phyloP scores from a whole-genome alignment of 2,888 invertebrate genomes.

The Drosophila paramelanica region DNA sequence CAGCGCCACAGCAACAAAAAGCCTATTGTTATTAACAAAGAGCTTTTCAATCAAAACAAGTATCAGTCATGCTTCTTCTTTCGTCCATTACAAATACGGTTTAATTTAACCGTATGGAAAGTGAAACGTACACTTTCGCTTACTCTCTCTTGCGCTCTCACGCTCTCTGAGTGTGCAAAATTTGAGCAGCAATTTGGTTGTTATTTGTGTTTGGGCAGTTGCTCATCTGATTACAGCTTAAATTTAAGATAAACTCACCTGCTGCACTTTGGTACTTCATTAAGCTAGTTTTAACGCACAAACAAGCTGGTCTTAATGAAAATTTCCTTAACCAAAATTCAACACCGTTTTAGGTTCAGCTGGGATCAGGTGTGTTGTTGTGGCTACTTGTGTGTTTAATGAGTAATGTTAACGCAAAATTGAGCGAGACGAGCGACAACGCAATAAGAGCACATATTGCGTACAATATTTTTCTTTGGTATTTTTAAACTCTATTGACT shows the following conservation, averaged over 20 bases:
- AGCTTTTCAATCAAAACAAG: conserved; percentile 7
- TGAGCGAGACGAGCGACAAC: not conserved
- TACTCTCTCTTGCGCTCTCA: not conserved
- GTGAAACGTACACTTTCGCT: not conserved
- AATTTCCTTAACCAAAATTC: not conserved
- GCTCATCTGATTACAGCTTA: conserved; percentile 17
- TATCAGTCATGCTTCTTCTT: not conserved
- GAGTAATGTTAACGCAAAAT: conserved; percentile 26
- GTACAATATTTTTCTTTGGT: not conserved
- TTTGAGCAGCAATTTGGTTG: conserved; percentile 13
- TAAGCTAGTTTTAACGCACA: conserved; percentile 17
- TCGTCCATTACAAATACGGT: not conserved
- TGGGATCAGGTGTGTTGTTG: conserved; percentile 23
- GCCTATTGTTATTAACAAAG: conserved; percentile 13
- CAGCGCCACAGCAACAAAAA: conserved; percentile 5
- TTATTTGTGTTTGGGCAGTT: conserved; percentile 39
- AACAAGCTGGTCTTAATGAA: conserved; percentile 3
- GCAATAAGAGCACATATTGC: not conserved
- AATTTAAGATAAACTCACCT: conserved; percentile 44
- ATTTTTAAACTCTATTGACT: not conserved
- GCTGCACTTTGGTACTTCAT: conserved; percentile 34
- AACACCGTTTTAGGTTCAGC: conserved; percentile 18
- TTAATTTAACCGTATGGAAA: not conserved
- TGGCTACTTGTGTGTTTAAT: conserved; percentile 7
- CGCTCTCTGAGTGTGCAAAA: not conserved